Conservation (phyloP, 1,140 invertebrate genomes). For the Linepithema humile region DNA sequence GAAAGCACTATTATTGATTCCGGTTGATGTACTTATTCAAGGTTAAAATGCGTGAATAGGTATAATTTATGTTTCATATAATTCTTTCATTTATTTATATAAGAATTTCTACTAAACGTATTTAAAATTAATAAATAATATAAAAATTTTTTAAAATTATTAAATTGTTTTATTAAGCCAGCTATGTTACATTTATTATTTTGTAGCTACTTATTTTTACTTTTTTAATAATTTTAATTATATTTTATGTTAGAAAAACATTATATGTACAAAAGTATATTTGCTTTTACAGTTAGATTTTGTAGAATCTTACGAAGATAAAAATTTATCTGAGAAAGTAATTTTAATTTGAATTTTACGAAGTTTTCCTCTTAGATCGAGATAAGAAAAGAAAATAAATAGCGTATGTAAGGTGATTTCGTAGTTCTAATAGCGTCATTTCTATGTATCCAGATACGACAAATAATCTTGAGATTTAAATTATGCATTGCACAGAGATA, state of each 20-base stretch:
- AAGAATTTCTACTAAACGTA: neutral
- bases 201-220: neutral
- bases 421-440: neutral
- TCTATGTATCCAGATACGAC: neutral
- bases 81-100: neutral
- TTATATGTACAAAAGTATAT: no score
- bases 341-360: neutral
- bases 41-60: neutral
- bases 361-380: neutral
- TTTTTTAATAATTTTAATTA: no score
- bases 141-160: neutral
- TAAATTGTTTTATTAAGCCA: neutral
- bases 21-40: constrained; percentile 1
- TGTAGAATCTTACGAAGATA: neutral
- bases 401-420: neutral
- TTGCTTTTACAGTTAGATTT: no score
- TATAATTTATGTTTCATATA: neutral
- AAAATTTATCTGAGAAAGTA: neutral
- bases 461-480: no score
- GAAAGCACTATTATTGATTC: neutral
- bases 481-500: no score
- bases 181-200: neutral
- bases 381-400: neutral
- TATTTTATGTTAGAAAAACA: no score
- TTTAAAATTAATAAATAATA: neutral